These are phyloP conservation scores for Drosophila bipectinata DNA, from an alignment of 1,140 invertebrate species.

Conservation along the genomic window DNA sequence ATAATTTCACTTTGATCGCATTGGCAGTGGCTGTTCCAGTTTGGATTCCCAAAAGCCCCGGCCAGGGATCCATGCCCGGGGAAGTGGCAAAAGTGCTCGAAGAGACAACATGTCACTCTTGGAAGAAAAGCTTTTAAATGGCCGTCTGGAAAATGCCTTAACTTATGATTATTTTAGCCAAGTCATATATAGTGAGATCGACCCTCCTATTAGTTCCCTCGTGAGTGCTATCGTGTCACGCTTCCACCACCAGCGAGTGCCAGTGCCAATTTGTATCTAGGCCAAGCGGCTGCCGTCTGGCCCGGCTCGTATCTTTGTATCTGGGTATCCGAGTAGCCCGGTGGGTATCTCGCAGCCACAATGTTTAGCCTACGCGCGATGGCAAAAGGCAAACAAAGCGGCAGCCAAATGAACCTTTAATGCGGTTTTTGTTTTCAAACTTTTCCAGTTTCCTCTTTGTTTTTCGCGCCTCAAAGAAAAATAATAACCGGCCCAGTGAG, in stretches of 20 bases:
- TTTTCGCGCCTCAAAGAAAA: constrained; percentile 45
- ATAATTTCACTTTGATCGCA: constrained; percentile 75
- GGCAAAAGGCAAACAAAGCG: constrained; percentile 71
- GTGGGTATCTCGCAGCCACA: constrained; percentile 23
- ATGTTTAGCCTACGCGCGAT: constrained; percentile 55
- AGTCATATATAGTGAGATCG: too few relatives aligned
- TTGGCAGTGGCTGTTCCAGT: constrained; percentile 41
- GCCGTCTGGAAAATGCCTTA: too few relatives aligned
- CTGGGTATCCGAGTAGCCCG: constrained; percentile 14
- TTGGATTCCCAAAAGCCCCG: constrained; percentile 7
- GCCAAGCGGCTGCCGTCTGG: constrained; percentile 33
- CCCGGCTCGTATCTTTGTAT: constrained; percentile 26
- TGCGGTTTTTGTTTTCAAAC: constrained; percentile 67
- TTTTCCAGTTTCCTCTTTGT: constrained; percentile 40
- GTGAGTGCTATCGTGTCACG: constrained; percentile 24
- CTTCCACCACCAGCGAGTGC: constrained; percentile 19
- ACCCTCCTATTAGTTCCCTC: not conserved
- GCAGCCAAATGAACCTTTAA: constrained; percentile 79
- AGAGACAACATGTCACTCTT: constrained; percentile 21
- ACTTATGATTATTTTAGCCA: not conserved
- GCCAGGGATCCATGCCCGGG: constrained; percentile 30
- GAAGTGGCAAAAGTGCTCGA: constrained; percentile 73
- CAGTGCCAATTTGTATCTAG: constrained; percentile 58
- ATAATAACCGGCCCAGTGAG: constrained; percentile 47
- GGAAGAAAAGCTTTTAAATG: constrained; percentile 18